Base-by-base conservation (phyloP, 1,140 invertebrate genomes). In the Andrena cerasifolii region DNA sequence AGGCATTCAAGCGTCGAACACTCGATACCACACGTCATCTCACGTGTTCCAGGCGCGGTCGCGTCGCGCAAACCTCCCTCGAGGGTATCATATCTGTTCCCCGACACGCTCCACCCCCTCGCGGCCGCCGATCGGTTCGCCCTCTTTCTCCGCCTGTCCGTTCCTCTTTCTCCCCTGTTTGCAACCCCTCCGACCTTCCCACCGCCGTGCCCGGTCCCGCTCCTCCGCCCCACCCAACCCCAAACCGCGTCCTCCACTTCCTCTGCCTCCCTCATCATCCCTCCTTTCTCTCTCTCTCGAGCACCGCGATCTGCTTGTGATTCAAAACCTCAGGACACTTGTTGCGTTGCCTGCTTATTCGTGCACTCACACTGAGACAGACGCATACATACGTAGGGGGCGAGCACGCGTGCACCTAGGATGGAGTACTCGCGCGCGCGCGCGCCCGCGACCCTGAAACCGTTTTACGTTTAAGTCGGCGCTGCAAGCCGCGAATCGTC, bases 311-410 rank as follows among this genome's bases (percentile, higher is more conserved):
- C 91, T 92, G 90, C 92, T 93, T 92, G 92, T 91, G 91, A 92
- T 92, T 93, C 91, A 92, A 93, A 92, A 91, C 90, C 91, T 92
- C 90, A 90, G 91, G 91, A 92, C 91, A 92, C 92, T 92, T 92
- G 91, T 93, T 93, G 91, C 91, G 89, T 90, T 92, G 89, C 84
- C 86, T 91, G 89, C 91, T 91, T 91, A 92, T 89, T 88, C 87
- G 78, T 81, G 83, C 88, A 85, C 85, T 80, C 73, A 82, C 82
- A 84, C 76, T 76, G 58, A 53, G 58, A 63, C 54, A 54, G 47
- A 59, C 54, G 54, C 31, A 56, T 53, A 53, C 66, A 59, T 28
- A 72, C 51, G 76, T 12, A 26, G 36, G 14, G 14, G 66, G 67
- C 81, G 58, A 68, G 82, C 73, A 77, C 61, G 75, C 47, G 54